These are phyloP conservation scores for Cheilosia soror DNA, from an alignment of 2,888 invertebrate genomes.

Conservation along the genomic window DNA sequence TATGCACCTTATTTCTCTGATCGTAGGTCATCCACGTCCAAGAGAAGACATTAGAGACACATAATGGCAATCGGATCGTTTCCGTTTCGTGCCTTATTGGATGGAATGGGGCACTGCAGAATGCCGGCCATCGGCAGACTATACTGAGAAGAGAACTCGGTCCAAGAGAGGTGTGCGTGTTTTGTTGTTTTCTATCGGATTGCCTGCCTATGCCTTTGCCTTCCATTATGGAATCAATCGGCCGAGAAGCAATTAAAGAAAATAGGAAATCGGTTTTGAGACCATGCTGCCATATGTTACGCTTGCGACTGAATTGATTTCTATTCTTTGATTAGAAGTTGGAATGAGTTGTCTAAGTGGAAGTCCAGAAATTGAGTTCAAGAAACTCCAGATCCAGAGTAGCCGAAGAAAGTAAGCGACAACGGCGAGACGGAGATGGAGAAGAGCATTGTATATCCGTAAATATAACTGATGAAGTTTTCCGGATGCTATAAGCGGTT, in stretches of 20 bases:
- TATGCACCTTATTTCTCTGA: conserved; percentile 4
- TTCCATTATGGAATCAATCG: conserved; percentile 62
- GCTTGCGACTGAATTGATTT: conserved; percentile 20
- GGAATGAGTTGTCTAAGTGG: conserved; percentile 24
- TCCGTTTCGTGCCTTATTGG: conserved; percentile 56
- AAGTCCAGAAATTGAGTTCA: conserved; percentile 49
- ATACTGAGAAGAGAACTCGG: not conserved
- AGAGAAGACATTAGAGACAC: conserved; percentile 38
- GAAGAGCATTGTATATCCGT: not conserved
- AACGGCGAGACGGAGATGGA: conserved; percentile 6
- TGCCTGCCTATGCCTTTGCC: conserved; percentile 24
- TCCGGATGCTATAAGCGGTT: conserved; percentile 27
- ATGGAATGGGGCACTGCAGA: not conserved
- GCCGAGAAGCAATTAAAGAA: conserved; percentile 61
- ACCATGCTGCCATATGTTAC: conserved; percentile 36
- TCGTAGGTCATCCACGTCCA: conserved; percentile 56
- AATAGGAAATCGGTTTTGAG: conserved; percentile 53
- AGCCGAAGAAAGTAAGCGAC: conserved; percentile 29
- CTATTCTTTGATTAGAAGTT: conserved; percentile 33
- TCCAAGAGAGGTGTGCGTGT: conserved; percentile 8
- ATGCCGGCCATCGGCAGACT: no score
- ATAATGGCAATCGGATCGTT: conserved; percentile 52
- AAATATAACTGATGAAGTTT: conserved; percentile 19
- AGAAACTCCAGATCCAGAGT: conserved; percentile 31
- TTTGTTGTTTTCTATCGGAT: conserved; percentile 40